Evolutionary conservation across 2,888 invertebrate genomes (phyloP).

Genomic region (Cerastis leucographa): DNA sequence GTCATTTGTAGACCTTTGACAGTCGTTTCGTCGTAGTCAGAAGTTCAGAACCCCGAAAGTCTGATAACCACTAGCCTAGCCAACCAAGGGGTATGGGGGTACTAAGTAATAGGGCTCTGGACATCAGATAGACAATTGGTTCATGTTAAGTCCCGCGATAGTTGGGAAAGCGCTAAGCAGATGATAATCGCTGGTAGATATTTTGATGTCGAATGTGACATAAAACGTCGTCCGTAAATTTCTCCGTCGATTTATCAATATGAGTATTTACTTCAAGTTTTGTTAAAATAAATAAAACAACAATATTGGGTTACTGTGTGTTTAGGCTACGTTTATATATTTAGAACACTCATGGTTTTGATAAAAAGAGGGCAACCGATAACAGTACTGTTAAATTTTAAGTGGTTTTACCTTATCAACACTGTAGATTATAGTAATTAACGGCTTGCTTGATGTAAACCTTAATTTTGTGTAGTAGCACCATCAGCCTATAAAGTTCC

Average conservation of each 20-base stretch:
- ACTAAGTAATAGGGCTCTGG: neutral
- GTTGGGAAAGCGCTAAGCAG: neutral
- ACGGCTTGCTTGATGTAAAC: neutral
- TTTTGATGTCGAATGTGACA: neutral
- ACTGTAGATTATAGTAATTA: neutral
- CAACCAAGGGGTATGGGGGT: neutral
- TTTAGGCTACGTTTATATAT: conserved; percentile 8
- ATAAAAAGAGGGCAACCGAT: neutral
- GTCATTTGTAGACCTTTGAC: neutral
- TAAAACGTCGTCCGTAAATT: neutral
- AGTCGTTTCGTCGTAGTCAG: neutral
- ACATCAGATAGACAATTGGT: neutral
- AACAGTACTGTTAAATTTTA: neutral
- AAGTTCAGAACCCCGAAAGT: neutral
- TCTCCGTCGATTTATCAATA: neutral
- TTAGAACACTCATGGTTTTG: neutral
- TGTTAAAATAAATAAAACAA: neutral
- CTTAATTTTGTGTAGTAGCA: neutral
- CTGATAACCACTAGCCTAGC: neutral
- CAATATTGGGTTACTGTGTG: neutral
- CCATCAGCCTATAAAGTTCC: neutral
- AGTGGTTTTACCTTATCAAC: neutral
- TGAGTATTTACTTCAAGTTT: neutral
- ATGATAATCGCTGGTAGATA: neutral
- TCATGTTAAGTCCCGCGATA: neutral